Evolutionary conservation across 2,888 invertebrate species (phyloP).

Genomic region (Aphrophora alni): DNA sequence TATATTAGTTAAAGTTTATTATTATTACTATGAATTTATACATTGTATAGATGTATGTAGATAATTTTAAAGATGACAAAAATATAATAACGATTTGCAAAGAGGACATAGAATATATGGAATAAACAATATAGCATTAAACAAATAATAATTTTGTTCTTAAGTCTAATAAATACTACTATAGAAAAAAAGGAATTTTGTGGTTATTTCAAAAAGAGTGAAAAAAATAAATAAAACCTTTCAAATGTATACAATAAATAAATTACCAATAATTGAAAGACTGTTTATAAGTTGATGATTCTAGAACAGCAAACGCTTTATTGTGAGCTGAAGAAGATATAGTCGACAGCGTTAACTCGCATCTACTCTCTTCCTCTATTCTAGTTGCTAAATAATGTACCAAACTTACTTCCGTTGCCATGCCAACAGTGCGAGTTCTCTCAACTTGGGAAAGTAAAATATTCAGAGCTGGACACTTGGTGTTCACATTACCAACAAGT

Average conservation of each 20-base stretch:
- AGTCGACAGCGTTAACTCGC: slow-evolving; percentile 7
- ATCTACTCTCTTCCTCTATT: background rate
- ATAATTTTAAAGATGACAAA: too few relatives aligned
- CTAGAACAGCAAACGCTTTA: slow-evolving; percentile 23
- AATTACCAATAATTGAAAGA: slow-evolving; percentile 29
- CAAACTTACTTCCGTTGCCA: slow-evolving; percentile 13
- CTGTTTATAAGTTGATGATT: background rate
- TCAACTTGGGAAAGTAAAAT: background rate
- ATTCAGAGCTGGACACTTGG: background rate
- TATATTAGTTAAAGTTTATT: too few relatives aligned
- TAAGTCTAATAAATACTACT: too few relatives aligned
- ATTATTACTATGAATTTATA: too few relatives aligned
- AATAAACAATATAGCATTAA: too few relatives aligned
- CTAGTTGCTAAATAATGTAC: background rate
- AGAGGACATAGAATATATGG: too few relatives aligned
- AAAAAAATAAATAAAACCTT: background rate
- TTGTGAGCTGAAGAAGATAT: background rate
- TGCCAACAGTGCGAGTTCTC: background rate
- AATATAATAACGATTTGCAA: too few relatives aligned
- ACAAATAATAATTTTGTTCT: too few relatives aligned
- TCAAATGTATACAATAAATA: background rate
- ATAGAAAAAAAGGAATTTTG: too few relatives aligned
- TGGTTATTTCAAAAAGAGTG: background rate
- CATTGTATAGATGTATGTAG: too few relatives aligned
- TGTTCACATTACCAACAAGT: background rate